Evolutionary conservation across 1,140 invertebrate species (phyloP).

Genomic region (Diuraphis noxia): DNA sequence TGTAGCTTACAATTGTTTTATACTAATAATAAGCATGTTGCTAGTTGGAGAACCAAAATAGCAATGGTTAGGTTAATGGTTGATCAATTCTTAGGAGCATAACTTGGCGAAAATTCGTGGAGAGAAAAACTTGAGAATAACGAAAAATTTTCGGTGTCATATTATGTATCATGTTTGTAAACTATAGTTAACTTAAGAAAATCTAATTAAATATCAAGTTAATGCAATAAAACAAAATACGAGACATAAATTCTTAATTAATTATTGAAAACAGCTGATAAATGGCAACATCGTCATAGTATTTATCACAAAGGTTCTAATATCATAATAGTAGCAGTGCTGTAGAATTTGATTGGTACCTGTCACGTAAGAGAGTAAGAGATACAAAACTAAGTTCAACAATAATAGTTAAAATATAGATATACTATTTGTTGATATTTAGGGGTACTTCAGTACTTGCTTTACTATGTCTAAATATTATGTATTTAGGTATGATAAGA

Average conservation of each 20-base stretch:
- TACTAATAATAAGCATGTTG: neutral
- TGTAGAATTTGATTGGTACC: neutral
- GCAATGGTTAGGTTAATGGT: too few relatives aligned
- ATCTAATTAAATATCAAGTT: neutral
- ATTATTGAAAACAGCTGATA: neutral
- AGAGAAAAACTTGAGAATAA: neutral
- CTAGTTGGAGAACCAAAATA: neutral
- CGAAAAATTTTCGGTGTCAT: neutral
- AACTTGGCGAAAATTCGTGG: neutral
- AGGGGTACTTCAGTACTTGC: neutral
- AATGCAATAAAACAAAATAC: neutral
- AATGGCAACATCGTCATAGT: neutral
- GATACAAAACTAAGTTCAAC: neutral
- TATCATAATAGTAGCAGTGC: neutral
- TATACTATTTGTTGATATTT: neutral
- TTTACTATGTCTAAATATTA: neutral
- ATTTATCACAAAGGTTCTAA: neutral
- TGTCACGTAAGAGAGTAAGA: neutral
- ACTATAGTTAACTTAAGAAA: neutral
- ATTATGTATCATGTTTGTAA: neutral
- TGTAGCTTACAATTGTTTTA: neutral
- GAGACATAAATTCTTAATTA: neutral
- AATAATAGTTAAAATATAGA: neutral
- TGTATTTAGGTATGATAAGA: too few relatives aligned
- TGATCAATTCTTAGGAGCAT: neutral